Base-by-base conservation (phyloP, 2,888 invertebrate genomes). In the Norana najaformis region DNA sequence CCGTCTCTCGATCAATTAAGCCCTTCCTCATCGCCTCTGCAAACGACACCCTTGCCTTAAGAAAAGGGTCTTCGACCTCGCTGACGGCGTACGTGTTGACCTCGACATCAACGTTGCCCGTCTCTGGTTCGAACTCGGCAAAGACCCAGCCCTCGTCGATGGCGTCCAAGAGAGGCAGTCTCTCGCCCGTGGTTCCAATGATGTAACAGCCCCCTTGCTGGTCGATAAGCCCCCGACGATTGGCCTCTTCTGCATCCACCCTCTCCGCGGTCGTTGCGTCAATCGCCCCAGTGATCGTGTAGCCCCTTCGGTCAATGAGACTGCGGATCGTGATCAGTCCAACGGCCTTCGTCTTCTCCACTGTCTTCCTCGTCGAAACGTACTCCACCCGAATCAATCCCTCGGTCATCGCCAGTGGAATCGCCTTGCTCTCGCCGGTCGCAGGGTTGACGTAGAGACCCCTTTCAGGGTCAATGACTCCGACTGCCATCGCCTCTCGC, bases 341-440 rank as follows among this genome's bases (percentile, higher is more conserved):
- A 30, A 91, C 38, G 0, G 90, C 91, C 38, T 93, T 93, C 88
- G 93, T 93, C 92, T 94, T 93, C 90, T 94, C 94, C 30, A 92
- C 91, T n/a, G 94, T 92, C 90, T 93, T 93, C 91, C 91, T 92
- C 90, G 92, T 93, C 13, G 93, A 93, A 82, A 93, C 92, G 90
- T 93, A 93, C 89, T 94, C 93, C 82, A 94, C 93, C 18, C 92
- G 90, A n/a, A 94, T 92, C 23, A 92, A 90, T 0, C 94, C 94
- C 83, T 92, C 91, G 41, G 92, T 93, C 92, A 92, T 92, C 47
- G 92, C 92, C 85, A 90, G 88, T 20, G 91, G 91, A 83, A 92
- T 92, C 39, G 91, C 88, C 37, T 69, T 47, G 37, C 69, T 69
- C 36, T 89, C 89, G 34, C 69, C 90, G 18, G 91, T 91, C n/a